A percentile compares a stretch with the other conserved stretches of the same genome.
These are phyloP conservation scores for Malacoctenus gilli DNA, from an alignment of 2,797 vertebrate genomes.

Conservation along the genomic window DNA sequence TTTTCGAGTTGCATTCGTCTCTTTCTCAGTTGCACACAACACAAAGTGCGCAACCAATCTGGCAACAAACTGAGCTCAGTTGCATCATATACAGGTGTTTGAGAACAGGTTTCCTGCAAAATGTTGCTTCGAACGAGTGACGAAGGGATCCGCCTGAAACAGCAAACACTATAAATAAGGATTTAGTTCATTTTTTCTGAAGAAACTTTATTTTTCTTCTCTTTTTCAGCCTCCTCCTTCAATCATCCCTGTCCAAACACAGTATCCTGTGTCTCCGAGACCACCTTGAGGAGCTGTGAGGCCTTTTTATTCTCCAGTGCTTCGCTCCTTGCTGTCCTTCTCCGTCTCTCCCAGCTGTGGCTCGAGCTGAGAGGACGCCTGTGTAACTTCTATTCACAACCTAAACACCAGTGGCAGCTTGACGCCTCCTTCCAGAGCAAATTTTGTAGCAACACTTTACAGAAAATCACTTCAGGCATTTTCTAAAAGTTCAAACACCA, in stretches of 20 bases:
- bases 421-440: slow-evolving; percentile 30
- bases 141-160: slow-evolving; percentile 17
- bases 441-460: no score
- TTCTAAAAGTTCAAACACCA: slow-evolving; percentile 32
- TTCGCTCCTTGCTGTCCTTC: slow-evolving; percentile 31
- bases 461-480: slow-evolving; percentile 31
- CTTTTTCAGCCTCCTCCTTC: slow-evolving; percentile 2
- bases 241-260: slow-evolving; percentile 13
- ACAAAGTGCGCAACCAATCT: slow-evolving; percentile 15
- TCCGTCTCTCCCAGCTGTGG: slow-evolving; percentile 43
- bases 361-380: slow-evolving; percentile 36
- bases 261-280: slow-evolving; percentile 2
- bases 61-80: slow-evolving; percentile 17
- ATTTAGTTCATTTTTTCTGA: slow-evolving; percentile 10
- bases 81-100: slow-evolving; percentile 15
- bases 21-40: slow-evolving; percentile 27
- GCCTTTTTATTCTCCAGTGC: slow-evolving; percentile 23
- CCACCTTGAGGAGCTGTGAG: slow-evolving; percentile 4
- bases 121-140: slow-evolving; percentile 45
- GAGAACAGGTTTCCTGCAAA: slow-evolving; percentile 8
- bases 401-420: slow-evolving; percentile 39
- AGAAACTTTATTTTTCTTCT: slow-evolving; percentile 7
- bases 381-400: slow-evolving; percentile 47
- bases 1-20: no score
- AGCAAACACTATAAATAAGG: slow-evolving; percentile 3